Evolutionary conservation across 2,888 invertebrate genomes (phyloP), one percentile per base, ranked within the genome.

Genomic region (Laothoe populi): DNA sequence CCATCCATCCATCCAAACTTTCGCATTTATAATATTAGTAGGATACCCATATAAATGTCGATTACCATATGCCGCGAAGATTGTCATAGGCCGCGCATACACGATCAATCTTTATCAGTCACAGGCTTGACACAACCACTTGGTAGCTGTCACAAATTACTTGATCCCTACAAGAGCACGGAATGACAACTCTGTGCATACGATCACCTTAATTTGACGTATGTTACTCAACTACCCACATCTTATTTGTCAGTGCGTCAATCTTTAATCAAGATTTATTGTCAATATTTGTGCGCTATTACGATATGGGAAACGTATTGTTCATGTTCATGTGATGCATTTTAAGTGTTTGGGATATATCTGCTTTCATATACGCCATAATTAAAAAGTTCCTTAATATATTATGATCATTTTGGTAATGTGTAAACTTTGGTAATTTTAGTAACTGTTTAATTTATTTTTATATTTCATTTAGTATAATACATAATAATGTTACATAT

Each of bases 241-340:
- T 35, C 31, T 53, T 53, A 53, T 53, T 35, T 53, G 53, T 53
- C 31, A 53, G 19, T 19, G 19, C 53, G 11, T 53, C 53, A 35
- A 53, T 53, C 53, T 53, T 53, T 49, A 49, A 53, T 53, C 53
- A 53, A 53, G 53, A 78, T 53, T 53, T 53, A 53, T 53, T 35
- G 35, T 53, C 35, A 35, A 35, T 11, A 2, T 26, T 0, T 10
- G n/a, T 4, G 19, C 31, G 35, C 19, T 53, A 31, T 26, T 31
- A 35, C 35, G 4, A 13, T n/a, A n/a, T n/a, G n/a, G n/a, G n/a
- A n/a, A n/a, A n/a, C n/a, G n/a, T n/a, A n/a, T n/a, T n/a, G n/a
- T n/a, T n/a, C n/a, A n/a, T n/a, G n/a, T n/a, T n/a, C n/a, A n/a
- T n/a, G n/a, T n/a, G n/a, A n/a, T n/a, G n/a, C n/a, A n/a, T n/a